A percentile compares a stretch with the other conserved stretches of the same genome.
phyloP scores from a whole-genome alignment of 2,113 vertebrate species.

The Bubo bubo region DNA sequence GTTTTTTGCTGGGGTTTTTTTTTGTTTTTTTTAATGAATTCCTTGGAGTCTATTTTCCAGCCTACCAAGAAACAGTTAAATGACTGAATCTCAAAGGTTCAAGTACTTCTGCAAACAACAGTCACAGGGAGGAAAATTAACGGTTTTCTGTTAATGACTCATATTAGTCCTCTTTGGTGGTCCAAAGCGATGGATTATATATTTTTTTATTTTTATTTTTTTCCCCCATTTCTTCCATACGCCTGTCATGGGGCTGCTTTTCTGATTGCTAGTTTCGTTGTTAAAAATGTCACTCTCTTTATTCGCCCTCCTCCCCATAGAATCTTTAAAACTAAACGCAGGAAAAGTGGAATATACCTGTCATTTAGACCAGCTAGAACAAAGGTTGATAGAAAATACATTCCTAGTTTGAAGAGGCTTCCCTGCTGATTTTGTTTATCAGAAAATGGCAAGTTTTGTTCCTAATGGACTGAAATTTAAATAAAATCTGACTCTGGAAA shows the following conservation, averaged over 20 bases:
- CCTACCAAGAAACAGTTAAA: slow-evolving; percentile 78
- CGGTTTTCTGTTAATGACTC: slow-evolving; percentile 82
- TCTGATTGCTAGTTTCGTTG: slow-evolving; percentile 86
- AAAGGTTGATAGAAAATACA: slow-evolving; percentile 86
- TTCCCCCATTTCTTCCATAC: slow-evolving; percentile 73
- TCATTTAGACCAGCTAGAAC: slow-evolving; percentile 89
- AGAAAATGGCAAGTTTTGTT: slow-evolving; percentile 89
- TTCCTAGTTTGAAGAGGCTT: slow-evolving; percentile 85
- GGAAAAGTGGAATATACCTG: slow-evolving; percentile 89
- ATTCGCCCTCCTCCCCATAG: slow-evolving; percentile 71
- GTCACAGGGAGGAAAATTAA: slow-evolving; percentile 81
- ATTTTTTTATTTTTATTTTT: slow-evolving; percentile 67
- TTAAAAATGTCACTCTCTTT: slow-evolving; percentile 82
- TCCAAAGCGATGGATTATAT: slow-evolving; percentile 78
- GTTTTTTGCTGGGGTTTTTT: background rate
- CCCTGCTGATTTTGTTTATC: slow-evolving; percentile 98
- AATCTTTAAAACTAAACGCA: slow-evolving; percentile 83
- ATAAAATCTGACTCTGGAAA: slow-evolving; percentile 93
- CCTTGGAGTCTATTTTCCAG: slow-evolving; percentile 38
- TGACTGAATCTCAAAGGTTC: slow-evolving; percentile 70
- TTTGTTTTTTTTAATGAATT: background rate
- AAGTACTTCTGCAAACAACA: slow-evolving; percentile 79
- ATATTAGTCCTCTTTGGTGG: slow-evolving; percentile 84
- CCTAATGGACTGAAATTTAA: slow-evolving; percentile 94
- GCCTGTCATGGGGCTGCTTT: slow-evolving; percentile 77